Base-by-base conservation (phyloP, 2,888 invertebrate species). In the Eilema griseolum region DNA sequence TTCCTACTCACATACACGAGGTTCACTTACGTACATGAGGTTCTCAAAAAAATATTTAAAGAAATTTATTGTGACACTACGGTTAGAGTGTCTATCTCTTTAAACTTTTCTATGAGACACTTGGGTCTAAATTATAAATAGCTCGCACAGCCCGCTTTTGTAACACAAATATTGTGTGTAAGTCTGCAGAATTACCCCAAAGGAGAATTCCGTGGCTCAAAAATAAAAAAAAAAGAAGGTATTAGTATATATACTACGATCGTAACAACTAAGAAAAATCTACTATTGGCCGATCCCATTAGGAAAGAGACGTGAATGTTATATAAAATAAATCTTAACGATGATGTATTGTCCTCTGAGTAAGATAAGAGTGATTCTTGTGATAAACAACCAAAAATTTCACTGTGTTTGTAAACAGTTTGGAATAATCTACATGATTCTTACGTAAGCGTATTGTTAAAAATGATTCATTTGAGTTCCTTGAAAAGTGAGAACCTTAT, bases 341-440 rank as follows among this genome's bases (percentile, higher is more conserved):
- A 52, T 52, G 8, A n/a, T 52, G n/a, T 52, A 57, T 24, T 24
- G 12, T 59, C 7, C 24, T 26, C 5, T 16, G 28, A 8, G 26
- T 16, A 20, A 61, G 61, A 61, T 26, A 61, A 26, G 28, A 61
- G 4, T 28, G 26, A 61, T 61, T 61, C 31, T 28, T 61, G 20
- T 28, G 61, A 33, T 23, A 61, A 61, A 14, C 60, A 61, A 28
- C 20, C 28, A 20, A 28, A 61, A 31, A 61, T 33, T 31, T 31
- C 61, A 31, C 31, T 33, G 61, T 61, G 61, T 61, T 61, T 61
- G 61, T 61, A 61, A 61, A 61, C 61, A 61, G 33, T 61, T 31
- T 5, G 16, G 33, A 33, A 31, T 20, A 60, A 60, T 26, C 26
- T 60, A 28, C 26, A 28, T 7, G 16, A 59, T 59, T 59, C 2